Evolutionary conservation across 2,888 invertebrate genomes (phyloP).

Genomic region (Halocaridina rubra): DNA sequence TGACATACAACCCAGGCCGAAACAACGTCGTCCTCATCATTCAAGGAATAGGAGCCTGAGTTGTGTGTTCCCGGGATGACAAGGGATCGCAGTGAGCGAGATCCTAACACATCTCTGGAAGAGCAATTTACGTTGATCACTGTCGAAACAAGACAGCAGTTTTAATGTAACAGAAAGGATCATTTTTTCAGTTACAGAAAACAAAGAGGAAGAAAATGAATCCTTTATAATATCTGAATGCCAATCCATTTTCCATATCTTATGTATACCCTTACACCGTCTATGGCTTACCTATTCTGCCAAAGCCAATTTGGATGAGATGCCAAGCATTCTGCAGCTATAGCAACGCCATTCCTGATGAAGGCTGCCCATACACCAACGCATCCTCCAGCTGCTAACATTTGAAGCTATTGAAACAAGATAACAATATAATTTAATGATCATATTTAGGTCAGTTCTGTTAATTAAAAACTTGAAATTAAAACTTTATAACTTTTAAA

Average conservation of each 20-base stretch:
- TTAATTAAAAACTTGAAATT: too few species aligned
- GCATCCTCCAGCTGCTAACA: conserved; percentile 56
- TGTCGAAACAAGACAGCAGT: too few species aligned
- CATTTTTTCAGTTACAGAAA: too few species aligned
- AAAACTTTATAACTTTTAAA: not conserved
- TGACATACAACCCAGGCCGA: conserved; percentile 63
- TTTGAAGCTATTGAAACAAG: conserved; percentile 15
- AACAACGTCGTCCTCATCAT: conserved; percentile 37
- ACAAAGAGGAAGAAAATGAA: too few species aligned
- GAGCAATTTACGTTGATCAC: too few species aligned
- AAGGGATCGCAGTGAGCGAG: conserved; percentile 66
- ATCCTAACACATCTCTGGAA: conserved; percentile 65
- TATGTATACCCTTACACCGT: too few species aligned
- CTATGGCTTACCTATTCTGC: conserved; percentile 56
- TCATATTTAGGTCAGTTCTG: too few species aligned
- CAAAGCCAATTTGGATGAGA: conserved; percentile 61
- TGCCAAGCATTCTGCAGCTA: conserved; percentile 45
- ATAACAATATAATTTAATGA: not conserved
- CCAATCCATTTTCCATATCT: too few species aligned
- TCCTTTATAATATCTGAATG: too few species aligned
- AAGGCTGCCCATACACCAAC: conserved; percentile 64
- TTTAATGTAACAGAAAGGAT: too few species aligned
- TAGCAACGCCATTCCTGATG: conserved; percentile 49
- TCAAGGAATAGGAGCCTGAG: conserved; percentile 73
- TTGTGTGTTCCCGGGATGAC: conserved; percentile 81